Evolutionary conservation across 2,888 invertebrate species (phyloP).

Genomic region (Limnephilus lunatus): DNA sequence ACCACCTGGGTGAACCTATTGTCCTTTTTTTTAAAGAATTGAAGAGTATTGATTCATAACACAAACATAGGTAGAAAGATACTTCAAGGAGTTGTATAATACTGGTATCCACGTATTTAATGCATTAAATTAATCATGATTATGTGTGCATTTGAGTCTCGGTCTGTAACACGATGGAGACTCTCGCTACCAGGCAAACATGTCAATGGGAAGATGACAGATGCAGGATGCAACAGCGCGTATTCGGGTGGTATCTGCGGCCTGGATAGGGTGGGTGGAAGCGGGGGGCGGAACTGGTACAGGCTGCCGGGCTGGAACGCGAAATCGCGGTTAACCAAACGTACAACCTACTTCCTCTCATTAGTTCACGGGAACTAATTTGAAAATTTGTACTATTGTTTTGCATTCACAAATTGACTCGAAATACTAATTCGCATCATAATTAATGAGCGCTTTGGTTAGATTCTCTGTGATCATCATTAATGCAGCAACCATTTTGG

Average conservation of each 20-base stretch:
- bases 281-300: background rate
- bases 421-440: background rate
- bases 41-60: background rate
- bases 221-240: constrained; percentile 56
- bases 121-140: background rate
- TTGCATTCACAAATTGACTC: constrained; percentile 10
- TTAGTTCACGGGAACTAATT: constrained; percentile 19
- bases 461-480: background rate
- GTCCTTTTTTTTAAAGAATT: background rate
- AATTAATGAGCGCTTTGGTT: background rate
- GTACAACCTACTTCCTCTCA: constrained; percentile 20
- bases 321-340: constrained; percentile 36
- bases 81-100: background rate
- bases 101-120: background rate
- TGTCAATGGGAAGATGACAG: constrained; percentile 63
- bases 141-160: background rate
- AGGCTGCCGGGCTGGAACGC: background rate
- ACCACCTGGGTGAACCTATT: background rate
- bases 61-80: background rate
- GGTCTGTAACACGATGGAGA: constrained; percentile 6
- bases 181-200: constrained; percentile 46
- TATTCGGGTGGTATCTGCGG: constrained; percentile 40
- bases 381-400: constrained; percentile 2
- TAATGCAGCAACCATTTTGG: background rate
- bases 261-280: constrained; percentile 2